Base-by-base conservation (phyloP, 2,113 vertebrate genomes). In the Oryzias melastigma region DNA sequence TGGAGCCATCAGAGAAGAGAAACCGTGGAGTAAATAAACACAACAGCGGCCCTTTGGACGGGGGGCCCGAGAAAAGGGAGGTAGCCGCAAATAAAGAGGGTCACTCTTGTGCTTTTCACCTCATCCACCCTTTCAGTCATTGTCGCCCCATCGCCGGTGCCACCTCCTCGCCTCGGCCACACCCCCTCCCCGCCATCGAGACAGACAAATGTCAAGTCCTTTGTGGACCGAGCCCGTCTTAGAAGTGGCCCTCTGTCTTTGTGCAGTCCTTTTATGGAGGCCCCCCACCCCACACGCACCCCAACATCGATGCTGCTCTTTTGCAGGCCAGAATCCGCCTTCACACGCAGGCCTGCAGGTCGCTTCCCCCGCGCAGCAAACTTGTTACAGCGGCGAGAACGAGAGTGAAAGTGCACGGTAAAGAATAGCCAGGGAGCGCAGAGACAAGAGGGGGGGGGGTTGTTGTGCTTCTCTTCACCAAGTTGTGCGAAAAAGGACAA, bases 1-100 rank as follows among this genome's bases (percentile, higher is more conserved):
- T 94, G 92, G 92, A 94, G 93, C 92, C 92, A 93, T 95, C 92
- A 95, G 89, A 88, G 89, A 71, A 85, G 88, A 82, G 87, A 87
- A 88, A 79, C 78, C 25, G 0, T 74, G 91, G 91, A 89, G 90
- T 91, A 87, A 91, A 90, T 89, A 86, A 93, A 94, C 89, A 92
- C 87, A 78, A 83, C 82, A 85, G 87, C 79, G 78, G 91, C 88
- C 90, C 91, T 88, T 85, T 63, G 76, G 81, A 68, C 84, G 76
- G 70, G 91, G 86, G 91, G 83, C 83, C 86, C 63, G 82, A 93
- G 91, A 91, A 90, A 87, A 86, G 87, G 49, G 66, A 88, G 83
- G 83, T 78, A 53, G 74, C 71, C 64, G 53, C 78, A 81, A 77
- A 83, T 90, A 88, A 90, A 90, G 87, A 89, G 81, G 91, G 88